Conservation (phyloP, 2,888 invertebrate genomes). For the Eueremaeus valkanovi region DNA sequence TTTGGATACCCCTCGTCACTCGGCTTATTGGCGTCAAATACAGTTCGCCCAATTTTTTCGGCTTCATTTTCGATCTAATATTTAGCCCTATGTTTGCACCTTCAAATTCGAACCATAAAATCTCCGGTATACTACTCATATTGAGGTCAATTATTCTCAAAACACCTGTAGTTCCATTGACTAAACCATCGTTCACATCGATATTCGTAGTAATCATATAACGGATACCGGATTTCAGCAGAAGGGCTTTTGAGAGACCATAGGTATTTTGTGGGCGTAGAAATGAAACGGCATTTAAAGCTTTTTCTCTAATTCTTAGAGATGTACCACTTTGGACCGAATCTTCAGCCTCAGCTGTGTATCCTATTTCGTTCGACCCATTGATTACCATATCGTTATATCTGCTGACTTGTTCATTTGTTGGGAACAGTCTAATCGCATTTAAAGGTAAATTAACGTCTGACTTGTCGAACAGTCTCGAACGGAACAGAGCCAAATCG, state of each 20-base stretch:
- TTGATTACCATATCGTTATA: neutral
- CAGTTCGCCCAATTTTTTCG: neutral
- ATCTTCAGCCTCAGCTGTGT: neutral
- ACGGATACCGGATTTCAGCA: slow-evolving; percentile 29
- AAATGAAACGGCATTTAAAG: neutral
- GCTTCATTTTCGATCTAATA: neutral
- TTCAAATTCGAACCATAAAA: neutral
- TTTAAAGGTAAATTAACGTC: neutral
- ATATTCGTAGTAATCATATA: slow-evolving; percentile 46
- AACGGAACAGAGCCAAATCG: neutral
- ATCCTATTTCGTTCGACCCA: neutral
- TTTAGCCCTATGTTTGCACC: neutral
- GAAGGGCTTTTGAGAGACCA: neutral
- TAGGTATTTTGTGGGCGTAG: neutral
- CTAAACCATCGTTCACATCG: slow-evolving; percentile 44
- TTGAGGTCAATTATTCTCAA: slow-evolving; percentile 33
- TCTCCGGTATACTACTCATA: neutral
- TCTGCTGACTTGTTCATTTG: neutral
- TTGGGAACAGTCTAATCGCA: neutral
- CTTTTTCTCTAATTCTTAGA: neutral
- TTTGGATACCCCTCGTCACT: neutral
- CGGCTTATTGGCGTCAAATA: neutral
- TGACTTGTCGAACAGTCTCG: neutral
- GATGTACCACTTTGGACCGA: neutral
- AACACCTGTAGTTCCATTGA: slow-evolving; percentile 46